Conservation (phyloP, 1,140 invertebrate genomes). For the Polypedilum pembai region DNA sequence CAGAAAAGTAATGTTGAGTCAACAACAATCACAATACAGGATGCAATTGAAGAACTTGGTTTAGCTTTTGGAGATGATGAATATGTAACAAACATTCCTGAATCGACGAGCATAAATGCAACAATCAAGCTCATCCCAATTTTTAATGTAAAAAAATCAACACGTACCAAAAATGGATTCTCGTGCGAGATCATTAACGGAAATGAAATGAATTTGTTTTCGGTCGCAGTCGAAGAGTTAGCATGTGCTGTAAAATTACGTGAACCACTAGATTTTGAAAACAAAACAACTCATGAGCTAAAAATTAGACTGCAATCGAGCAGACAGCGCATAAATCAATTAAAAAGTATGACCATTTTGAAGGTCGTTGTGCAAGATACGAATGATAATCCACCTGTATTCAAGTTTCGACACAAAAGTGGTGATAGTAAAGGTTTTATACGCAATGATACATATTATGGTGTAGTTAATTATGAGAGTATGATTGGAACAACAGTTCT, state of each 20-base stretch:
- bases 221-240: slow-evolving; percentile 58
- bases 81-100: slow-evolving; percentile 71
- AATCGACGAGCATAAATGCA: slow-evolving; percentile 47
- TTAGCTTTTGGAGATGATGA: slow-evolving; percentile 73
- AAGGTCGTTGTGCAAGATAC: slow-evolving; percentile 69
- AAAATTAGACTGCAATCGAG: slow-evolving; percentile 66
- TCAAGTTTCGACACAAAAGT: slow-evolving; percentile 53
- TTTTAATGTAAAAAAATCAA: slow-evolving; percentile 40
- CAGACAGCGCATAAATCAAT: slow-evolving; percentile 60
- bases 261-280: slow-evolving; percentile 62
- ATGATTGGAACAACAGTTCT: slow-evolving; percentile 60
- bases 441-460: slow-evolving; percentile 53
- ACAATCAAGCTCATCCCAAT: slow-evolving; percentile 41
- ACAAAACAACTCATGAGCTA: slow-evolving; percentile 57
- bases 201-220: slow-evolving; percentile 64
- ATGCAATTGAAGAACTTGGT: slow-evolving; percentile 53
- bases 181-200: slow-evolving; percentile 64
- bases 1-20: slow-evolving; percentile 31
- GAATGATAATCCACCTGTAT: slow-evolving; percentile 73
- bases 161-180: slow-evolving; percentile 34
- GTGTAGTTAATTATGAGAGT: slow-evolving; percentile 57
- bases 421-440: slow-evolving; percentile 35
- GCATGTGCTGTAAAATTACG: slow-evolving; percentile 67
- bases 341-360: slow-evolving; percentile 59
- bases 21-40: slow-evolving; percentile 23